These are phyloP conservation scores for Folsomia manolachei DNA, from an alignment of 2,888 invertebrate genomes.

Conservation along the genomic window DNA sequence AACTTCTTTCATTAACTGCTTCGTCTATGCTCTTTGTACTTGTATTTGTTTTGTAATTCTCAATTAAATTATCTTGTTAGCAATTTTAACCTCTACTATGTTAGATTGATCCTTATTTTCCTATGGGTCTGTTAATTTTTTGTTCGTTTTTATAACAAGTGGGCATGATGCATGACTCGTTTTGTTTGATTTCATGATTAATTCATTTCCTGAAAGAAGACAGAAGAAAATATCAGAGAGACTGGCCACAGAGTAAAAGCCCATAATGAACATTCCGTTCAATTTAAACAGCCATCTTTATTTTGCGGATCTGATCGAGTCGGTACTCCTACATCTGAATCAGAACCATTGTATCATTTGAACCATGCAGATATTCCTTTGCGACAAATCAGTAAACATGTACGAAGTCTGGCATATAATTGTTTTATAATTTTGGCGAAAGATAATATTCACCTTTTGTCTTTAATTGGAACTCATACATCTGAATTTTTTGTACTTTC, in stretches of 20 bases:
- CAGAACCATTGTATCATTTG: conserved; percentile 32
- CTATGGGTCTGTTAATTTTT: no score
- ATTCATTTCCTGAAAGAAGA: neutral
- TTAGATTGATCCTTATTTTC: no score
- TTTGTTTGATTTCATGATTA: neutral
- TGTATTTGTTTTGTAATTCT: no score
- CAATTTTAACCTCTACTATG: no score
- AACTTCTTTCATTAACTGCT: no score
- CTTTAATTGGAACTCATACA: no score
- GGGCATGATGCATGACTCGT: conserved; percentile 1
- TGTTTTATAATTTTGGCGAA: no score
- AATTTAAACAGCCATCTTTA: conserved; percentile 24
- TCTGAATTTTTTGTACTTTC: no score
- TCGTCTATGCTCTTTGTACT: no score
- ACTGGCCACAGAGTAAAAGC: neutral
- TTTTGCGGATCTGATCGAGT: conserved; percentile 39
- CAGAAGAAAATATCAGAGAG: conserved; percentile 8
- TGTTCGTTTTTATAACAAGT: neutral
- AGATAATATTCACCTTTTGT: no score
- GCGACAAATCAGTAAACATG: conserved; percentile 14
- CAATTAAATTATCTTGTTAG: no score
- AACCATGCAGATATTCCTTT: conserved; percentile 22
- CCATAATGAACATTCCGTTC: neutral
- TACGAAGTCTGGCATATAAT: no score
- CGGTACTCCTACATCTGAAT: conserved; percentile 22